Evolutionary conservation across 2,113 vertebrate genomes (phyloP).

Genomic region (Megaleporinus macrocephalus): DNA sequence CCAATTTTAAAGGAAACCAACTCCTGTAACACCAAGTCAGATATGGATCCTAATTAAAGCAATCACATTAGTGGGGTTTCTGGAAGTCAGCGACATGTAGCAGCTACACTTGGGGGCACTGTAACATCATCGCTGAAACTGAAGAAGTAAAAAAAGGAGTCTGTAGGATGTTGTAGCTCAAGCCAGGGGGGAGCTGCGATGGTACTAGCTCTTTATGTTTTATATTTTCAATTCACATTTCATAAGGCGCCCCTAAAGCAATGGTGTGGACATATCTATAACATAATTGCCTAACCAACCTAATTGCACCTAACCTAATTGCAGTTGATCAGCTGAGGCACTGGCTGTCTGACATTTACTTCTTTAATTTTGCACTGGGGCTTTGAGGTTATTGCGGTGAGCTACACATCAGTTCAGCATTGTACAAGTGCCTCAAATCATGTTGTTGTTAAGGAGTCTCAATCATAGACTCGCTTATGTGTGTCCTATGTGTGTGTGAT

Average conservation of each 20-base stretch:
- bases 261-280: too few relatives aligned
- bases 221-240: neutral
- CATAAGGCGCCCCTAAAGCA: neutral
- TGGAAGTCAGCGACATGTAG: neutral
- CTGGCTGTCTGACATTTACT: too few relatives aligned
- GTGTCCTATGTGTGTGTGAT: too few relatives aligned
- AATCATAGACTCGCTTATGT: too few relatives aligned
- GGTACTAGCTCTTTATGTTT: neutral
- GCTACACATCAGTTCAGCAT: too few relatives aligned
- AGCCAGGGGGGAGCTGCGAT: neutral
- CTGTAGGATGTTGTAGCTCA: neutral
- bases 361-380: too few relatives aligned
- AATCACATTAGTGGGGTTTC: conserved; percentile 5
- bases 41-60: conserved; percentile 71
- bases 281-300: too few relatives aligned
- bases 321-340: too few relatives aligned
- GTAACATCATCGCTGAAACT: neutral
- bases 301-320: too few relatives aligned
- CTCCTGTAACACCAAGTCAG: conserved; percentile 64
- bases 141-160: neutral
- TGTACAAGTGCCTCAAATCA: too few relatives aligned
- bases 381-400: too few relatives aligned
- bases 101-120: conserved; percentile 9
- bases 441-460: too few relatives aligned
- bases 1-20: conserved; percentile 65